Conservation (phyloP, 2,888 invertebrate genomes). For the Ditula angustiorana region DNA sequence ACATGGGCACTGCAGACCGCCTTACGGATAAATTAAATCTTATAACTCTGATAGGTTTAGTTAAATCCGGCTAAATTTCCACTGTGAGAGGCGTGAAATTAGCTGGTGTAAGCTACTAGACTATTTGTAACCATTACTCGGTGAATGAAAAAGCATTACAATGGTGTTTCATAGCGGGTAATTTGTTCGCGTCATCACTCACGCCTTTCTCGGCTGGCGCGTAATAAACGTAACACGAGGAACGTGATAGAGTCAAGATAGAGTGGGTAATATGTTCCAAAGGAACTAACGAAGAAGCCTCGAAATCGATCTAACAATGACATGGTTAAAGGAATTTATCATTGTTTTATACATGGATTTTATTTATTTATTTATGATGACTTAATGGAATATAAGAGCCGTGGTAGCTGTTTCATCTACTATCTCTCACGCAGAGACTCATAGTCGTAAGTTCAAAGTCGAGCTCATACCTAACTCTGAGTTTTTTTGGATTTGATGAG, state of each 20-base stretch:
- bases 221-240: conserved; percentile 4
- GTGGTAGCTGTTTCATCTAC: too few species aligned
- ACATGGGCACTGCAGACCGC: too few species aligned
- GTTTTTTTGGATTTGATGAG: too few species aligned
- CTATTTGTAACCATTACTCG: conserved; percentile 17
- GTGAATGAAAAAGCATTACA: conserved; percentile 16
- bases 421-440: too few species aligned
- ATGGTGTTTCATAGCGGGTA: conserved; percentile 17
- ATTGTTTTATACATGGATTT: too few species aligned
- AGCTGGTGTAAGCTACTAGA: background rate
- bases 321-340: too few species aligned
- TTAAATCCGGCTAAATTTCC: background rate
- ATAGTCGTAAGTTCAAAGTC: too few species aligned
- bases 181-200: conserved; percentile 27
- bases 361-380: too few species aligned
- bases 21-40: too few species aligned
- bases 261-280: background rate
- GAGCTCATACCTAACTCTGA: too few species aligned
- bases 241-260: background rate
- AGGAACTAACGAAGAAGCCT: background rate
- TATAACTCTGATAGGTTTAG: too few species aligned
- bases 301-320: background rate
- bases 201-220: conserved; percentile 11
- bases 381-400: too few species aligned
- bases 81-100: background rate